Percentiles rank a stretch among this genome's conserved stretches.
Conservation (phyloP, 2,888 invertebrate species). For the Tromatobia lineatoria region DNA sequence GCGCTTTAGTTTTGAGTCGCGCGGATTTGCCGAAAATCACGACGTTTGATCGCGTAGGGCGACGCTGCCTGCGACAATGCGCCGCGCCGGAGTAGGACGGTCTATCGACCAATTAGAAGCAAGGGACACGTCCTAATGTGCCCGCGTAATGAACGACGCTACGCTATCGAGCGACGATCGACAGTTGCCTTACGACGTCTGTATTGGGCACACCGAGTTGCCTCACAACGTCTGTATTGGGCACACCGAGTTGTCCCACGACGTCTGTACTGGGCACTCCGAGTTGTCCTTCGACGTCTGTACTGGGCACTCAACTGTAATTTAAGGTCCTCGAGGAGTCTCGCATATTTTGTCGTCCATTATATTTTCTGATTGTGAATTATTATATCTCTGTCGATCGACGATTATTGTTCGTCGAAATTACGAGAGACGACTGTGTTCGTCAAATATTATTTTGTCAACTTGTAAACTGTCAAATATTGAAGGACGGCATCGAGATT, state of each 20-base stretch:
- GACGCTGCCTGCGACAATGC: background rate
- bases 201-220: background rate
- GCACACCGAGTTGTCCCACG: too few species aligned
- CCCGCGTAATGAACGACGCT: background rate
- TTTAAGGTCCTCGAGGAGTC: background rate
- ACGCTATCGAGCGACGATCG: background rate
- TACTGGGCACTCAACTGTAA: background rate
- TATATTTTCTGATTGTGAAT: background rate
- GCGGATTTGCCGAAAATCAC: background rate
- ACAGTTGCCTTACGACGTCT: background rate
- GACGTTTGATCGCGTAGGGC: background rate
- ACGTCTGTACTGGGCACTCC: too few species aligned
- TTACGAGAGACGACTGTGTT: background rate
- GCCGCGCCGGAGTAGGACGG: background rate
- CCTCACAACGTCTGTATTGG: too few species aligned
- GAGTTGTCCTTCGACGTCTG: too few species aligned
- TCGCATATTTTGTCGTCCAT: background rate
- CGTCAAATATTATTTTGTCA: background rate
- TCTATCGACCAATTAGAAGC: background rate
- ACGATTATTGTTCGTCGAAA: background rate
- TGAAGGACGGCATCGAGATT: background rate
- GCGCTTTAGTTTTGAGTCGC: too few species aligned
- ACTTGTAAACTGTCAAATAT: background rate
- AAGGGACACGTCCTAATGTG: background rate
- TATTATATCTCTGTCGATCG: too few species aligned